Conservation (phyloP, 2,113 vertebrate genomes). For the Phrynocephalus versicolor region DNA sequence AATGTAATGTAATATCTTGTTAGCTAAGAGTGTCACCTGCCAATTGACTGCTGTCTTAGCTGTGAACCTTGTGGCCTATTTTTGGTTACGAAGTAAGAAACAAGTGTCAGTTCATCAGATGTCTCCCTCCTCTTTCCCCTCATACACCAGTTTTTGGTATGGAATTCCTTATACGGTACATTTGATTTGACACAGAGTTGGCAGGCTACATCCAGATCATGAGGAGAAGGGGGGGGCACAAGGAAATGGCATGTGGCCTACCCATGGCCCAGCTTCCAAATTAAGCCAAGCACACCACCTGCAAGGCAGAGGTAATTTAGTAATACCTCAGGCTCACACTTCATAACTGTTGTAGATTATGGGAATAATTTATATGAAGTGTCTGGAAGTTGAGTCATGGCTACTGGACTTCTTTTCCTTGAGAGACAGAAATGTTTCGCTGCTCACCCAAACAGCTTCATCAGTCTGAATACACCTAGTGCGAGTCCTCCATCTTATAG, state of each 20-base stretch:
- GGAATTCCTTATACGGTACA: neutral
- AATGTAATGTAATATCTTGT: neutral
- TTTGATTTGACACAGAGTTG: too few relatives aligned
- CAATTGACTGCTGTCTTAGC: neutral
- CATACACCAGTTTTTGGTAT: neutral
- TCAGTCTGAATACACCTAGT: too few relatives aligned
- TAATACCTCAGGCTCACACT: neutral
- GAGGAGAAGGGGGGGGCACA: too few relatives aligned
- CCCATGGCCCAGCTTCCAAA: too few relatives aligned
- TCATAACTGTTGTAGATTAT: neutral
- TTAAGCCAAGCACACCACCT: neutral
- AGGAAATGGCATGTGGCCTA: too few relatives aligned
- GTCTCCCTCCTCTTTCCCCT: neutral
- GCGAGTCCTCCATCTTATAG: too few relatives aligned
- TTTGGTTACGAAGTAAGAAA: neutral
- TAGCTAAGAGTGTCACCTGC: neutral
- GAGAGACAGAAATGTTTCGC: too few relatives aligned
- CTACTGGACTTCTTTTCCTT: too few relatives aligned
- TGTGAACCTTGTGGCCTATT: neutral
- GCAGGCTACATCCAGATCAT: too few relatives aligned
- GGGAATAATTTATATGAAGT: neutral
- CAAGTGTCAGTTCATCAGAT: neutral
- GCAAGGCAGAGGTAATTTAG: neutral
- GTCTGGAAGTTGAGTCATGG: too few relatives aligned
- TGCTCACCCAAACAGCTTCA: too few relatives aligned